Evolutionary conservation across 2,888 invertebrate species (phyloP).

Genomic region (Himalopsyche tibetana): DNA sequence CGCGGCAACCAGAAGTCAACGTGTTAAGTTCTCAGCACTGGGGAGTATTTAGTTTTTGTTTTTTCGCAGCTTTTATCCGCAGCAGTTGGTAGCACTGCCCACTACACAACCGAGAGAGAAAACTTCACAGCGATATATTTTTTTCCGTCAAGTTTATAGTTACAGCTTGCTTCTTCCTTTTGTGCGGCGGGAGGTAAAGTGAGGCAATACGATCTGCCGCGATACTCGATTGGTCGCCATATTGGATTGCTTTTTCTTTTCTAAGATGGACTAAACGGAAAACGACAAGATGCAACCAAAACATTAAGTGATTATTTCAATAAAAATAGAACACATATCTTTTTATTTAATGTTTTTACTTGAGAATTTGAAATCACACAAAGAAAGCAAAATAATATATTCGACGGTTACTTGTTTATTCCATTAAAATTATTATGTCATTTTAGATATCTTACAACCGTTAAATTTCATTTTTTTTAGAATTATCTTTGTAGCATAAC

Average conservation of each 20-base stretch:
- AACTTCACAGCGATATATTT: constrained; percentile 53
- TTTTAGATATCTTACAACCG: no score
- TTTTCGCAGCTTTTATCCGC: constrained; percentile 27
- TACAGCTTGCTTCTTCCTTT: constrained; percentile 45
- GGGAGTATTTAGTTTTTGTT: constrained; percentile 38
- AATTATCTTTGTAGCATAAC: no score
- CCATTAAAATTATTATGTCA: no score
- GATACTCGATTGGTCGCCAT: constrained; percentile 59
- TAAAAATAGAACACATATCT: no score
- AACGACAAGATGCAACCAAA: constrained; percentile 48
- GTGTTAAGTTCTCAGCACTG: constrained; percentile 19
- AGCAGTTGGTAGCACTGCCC: constrained; percentile 37
- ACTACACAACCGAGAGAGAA: constrained; percentile 20
- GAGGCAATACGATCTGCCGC: constrained; percentile 59
- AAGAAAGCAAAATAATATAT: no score
- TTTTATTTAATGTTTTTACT: no score
- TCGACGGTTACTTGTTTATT: no score
- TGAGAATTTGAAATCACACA: no score
- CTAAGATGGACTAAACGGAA: constrained; percentile 15
- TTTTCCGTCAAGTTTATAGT: constrained; percentile 48
- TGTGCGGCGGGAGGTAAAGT: constrained; percentile 58
- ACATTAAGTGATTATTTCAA: no score
- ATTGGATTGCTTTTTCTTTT: constrained; percentile 54
- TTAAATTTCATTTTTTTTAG: no score
- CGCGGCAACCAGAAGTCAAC: neutral